Percentiles rank a stretch among this genome's conserved stretches.
phyloP scores from a whole-genome alignment of 2,888 invertebrate genomes.

The Amphipoea oculea region DNA sequence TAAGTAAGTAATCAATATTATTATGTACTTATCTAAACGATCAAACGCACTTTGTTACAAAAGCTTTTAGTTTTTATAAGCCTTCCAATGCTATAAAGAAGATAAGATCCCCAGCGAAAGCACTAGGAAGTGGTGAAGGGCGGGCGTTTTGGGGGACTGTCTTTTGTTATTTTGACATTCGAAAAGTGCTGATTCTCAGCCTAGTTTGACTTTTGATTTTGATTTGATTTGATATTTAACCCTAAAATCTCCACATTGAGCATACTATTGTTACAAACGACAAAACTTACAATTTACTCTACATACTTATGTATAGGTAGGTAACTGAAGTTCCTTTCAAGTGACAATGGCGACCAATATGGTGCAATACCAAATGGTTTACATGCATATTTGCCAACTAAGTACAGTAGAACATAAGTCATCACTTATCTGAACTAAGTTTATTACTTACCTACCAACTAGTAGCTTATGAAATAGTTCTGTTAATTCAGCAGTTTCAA shows the following conservation, averaged over 20 bases:
- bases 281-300: not conserved
- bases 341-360: slow-evolving; percentile 42
- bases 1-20: not conserved
- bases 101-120: too few relatives aligned
- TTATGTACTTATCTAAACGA: not conserved
- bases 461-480: slow-evolving; percentile 4
- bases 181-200: too few relatives aligned
- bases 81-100: not conserved
- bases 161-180: too few relatives aligned
- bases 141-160: too few relatives aligned
- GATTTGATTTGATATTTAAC: not conserved
- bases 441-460: not conserved
- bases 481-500: not conserved
- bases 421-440: slow-evolving; percentile 32
- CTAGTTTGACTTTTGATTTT: too few relatives aligned
- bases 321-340: slow-evolving; percentile 27
- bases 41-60: not conserved
- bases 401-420: slow-evolving; percentile 24
- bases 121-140: too few relatives aligned
- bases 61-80: not conserved
- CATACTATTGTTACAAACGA: not conserved
- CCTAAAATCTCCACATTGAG: not conserved
- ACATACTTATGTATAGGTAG: not conserved
- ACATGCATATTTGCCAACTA: slow-evolving; percentile 29
- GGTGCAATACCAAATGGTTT: slow-evolving; percentile 40